Evolutionary conservation across 2,797 vertebrate genomes (phyloP).

Genomic region (Myioborus melanocephalus): DNA sequence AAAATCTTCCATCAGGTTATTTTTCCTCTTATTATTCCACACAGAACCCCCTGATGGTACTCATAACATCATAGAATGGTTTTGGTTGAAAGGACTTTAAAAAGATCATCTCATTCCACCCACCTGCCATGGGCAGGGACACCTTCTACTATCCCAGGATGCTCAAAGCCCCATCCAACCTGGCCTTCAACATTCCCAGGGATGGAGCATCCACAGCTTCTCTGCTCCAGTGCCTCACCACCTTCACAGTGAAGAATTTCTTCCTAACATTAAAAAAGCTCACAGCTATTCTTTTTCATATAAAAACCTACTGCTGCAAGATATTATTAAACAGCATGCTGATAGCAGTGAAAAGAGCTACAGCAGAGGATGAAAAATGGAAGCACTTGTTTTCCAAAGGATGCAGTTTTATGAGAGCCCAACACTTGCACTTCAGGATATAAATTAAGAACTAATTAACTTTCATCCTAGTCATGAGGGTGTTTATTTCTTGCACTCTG

Average conservation of each 20-base stretch:
- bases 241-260: neutral
- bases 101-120: neutral
- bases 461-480: neutral
- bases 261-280: neutral
- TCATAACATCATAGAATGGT: neutral
- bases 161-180: neutral
- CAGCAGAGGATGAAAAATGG: conserved; percentile 2
- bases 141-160: neutral
- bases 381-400: neutral
- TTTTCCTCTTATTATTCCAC: neutral
- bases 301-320: neutral
- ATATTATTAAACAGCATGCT: neutral
- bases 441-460: conserved; percentile 50
- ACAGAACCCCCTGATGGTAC: neutral
- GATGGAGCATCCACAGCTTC: neutral
- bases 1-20: neutral
- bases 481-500: neutral
- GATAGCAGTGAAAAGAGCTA: neutral
- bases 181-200: neutral
- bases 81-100: neutral
- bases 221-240: neutral
- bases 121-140: neutral
- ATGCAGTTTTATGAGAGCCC: neutral
- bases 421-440: neutral
- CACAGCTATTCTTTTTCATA: neutral